Conservation (phyloP, 2,888 invertebrate species). For the Busseola fusca region DNA sequence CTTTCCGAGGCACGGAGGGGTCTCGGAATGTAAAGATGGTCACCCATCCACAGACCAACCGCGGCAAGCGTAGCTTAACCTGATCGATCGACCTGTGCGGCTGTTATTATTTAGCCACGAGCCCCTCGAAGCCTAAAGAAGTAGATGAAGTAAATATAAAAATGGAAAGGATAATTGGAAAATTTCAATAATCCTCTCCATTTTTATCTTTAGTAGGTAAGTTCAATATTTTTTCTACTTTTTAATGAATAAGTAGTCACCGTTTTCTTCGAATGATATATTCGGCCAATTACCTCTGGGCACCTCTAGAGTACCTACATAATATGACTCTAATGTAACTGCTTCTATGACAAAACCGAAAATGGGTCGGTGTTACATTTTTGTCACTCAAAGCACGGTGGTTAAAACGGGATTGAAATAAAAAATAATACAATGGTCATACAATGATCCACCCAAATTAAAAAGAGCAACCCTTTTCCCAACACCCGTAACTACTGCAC, state of each 20-base stretch:
- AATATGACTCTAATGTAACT: background rate
- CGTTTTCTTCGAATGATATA: background rate
- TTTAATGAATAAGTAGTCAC: background rate
- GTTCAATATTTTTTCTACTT: background rate
- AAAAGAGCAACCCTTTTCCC: conserved; percentile 13
- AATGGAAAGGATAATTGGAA: too few species aligned
- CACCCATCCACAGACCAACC: too few species aligned
- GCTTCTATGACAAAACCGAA: background rate
- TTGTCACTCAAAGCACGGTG: background rate
- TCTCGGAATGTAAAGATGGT: too few species aligned
- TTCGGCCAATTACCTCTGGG: background rate
- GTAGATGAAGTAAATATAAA: too few species aligned
- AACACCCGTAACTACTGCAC: conserved; percentile 39
- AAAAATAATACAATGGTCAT: background rate
- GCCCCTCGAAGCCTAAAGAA: too few species aligned
- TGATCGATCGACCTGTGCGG: too few species aligned
- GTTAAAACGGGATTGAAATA: background rate
- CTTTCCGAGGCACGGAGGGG: too few species aligned
- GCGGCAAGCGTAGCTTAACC: too few species aligned
- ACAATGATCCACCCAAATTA: conserved; percentile 1
- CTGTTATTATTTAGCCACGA: too few species aligned
- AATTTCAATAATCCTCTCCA: background rate
- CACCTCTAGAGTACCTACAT: background rate
- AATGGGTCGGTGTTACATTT: background rate
- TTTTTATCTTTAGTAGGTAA: background rate